phyloP scores from a whole-genome alignment of 2,888 invertebrate species.

The Didymodactylos carnosus region DNA sequence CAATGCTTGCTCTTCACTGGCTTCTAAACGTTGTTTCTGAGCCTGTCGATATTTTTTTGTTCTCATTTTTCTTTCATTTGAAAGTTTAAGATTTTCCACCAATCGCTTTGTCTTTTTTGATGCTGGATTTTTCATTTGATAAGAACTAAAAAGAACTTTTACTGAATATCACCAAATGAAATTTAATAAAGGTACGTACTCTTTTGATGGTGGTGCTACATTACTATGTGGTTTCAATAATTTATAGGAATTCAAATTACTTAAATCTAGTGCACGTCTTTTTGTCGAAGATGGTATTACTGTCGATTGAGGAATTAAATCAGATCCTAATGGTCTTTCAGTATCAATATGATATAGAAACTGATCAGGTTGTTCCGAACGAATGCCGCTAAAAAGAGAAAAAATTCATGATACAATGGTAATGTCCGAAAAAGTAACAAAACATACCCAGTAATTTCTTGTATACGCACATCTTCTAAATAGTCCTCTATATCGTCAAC shows the following conservation, averaged over 20 bases:
- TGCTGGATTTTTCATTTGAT: not conserved
- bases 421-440: not conserved
- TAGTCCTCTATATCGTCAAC: slow-evolving; percentile 7
- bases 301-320: not conserved
- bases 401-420: not conserved
- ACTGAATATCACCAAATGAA: too few relatives aligned
- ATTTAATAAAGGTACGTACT: too few relatives aligned
- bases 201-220: not conserved
- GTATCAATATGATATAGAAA: slow-evolving; percentile 1
- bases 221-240: not conserved
- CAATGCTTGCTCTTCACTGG: not conserved
- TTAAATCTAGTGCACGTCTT: not conserved
- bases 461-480: slow-evolving; percentile 2
- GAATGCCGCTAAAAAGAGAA: not conserved
- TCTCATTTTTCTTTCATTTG: not conserved
- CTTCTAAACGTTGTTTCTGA: not conserved
- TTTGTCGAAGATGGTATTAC: too few relatives aligned
- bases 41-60: not conserved
- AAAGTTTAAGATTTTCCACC: not conserved
- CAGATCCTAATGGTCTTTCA: not conserved
- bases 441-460: slow-evolving; percentile 5
- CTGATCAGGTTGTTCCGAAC: slow-evolving; percentile 10
- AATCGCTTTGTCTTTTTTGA: not conserved
- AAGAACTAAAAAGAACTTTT: not conserved
- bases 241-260: not conserved